Evolutionary conservation across 2,113 vertebrate genomes (phyloP).

Genomic region (Aix galericulata): DNA sequence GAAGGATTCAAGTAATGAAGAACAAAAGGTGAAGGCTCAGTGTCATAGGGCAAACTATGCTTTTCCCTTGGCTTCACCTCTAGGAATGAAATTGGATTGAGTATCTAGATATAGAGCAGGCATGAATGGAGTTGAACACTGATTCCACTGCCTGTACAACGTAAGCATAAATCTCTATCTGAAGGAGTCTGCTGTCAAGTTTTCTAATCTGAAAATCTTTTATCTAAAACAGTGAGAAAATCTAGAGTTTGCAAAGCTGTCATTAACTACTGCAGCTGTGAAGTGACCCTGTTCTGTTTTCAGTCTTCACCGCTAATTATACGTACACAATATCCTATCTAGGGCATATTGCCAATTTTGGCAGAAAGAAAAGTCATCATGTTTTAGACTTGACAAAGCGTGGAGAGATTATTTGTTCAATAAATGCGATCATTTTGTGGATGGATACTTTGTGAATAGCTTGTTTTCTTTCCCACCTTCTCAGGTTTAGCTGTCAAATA

Average conservation of each 20-base stretch:
- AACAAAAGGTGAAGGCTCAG: background rate
- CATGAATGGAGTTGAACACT: background rate
- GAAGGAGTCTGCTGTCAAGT: background rate
- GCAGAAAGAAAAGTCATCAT: conserved; percentile 13
- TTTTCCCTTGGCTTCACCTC: background rate
- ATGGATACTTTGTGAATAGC: background rate
- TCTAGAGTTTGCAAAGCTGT: background rate
- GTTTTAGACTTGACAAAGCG: conserved; percentile 16
- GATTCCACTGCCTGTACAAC: background rate
- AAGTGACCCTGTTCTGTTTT: background rate
- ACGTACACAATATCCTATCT: background rate
- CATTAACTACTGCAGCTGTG: background rate
- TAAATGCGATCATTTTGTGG: background rate
- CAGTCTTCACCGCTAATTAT: background rate
- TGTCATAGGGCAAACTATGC: background rate
- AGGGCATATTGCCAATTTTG: background rate
- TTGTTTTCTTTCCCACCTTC: conserved; percentile 38
- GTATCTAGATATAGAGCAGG: background rate
- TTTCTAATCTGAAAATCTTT: background rate
- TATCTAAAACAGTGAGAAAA: background rate
- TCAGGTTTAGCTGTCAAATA: conserved; percentile 1
- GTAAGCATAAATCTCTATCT: background rate
- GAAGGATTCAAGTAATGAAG: background rate
- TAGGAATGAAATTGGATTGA: background rate
- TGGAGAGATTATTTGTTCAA: conserved; percentile 29